Evolutionary conservation across 2,797 vertebrate genomes (phyloP).

Genomic region (Enteromius paludinosus): DNA sequence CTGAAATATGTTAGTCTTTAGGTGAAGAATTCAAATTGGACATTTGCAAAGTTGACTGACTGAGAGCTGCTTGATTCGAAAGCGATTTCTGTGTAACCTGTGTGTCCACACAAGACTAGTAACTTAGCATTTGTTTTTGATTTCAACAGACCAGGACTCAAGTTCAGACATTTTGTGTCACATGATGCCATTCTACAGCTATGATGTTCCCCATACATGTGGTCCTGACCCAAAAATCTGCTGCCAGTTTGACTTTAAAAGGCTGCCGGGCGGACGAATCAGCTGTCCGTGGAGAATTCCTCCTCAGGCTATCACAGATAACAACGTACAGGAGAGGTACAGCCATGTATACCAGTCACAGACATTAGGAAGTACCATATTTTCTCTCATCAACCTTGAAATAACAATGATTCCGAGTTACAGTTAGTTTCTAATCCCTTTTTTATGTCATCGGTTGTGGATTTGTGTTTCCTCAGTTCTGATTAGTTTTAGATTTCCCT

Average conservation of each 20-base stretch:
- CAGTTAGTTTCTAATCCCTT: background rate
- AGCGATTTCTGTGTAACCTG: background rate
- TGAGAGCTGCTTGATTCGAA: background rate
- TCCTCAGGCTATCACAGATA: conserved; percentile 85
- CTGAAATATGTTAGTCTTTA: background rate
- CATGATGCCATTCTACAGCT: conserved; percentile 99
- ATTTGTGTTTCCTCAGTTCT: background rate
- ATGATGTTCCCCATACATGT: conserved; percentile 93
- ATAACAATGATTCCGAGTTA: background rate
- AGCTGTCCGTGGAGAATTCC: conserved; percentile 90
- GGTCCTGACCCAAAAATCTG: conserved; percentile 93
- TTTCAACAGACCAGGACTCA: conserved; percentile 82
- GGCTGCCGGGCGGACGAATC: conserved; percentile 86
- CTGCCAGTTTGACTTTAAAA: conserved; percentile 95
- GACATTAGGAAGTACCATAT: background rate
- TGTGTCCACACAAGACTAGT: background rate
- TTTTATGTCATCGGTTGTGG: background rate
- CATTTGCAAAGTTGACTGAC: background rate
- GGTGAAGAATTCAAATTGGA: background rate
- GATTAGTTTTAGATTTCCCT: conserved; percentile 12
- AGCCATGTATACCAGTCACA: background rate
- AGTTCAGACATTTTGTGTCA: conserved; percentile 91
- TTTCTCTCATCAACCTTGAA: background rate
- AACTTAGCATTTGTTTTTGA: conserved; percentile 2
- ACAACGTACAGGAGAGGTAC: conserved; percentile 86